These are phyloP conservation scores for Drosophila gaucha DNA, from an alignment of 2,888 invertebrate species.

Conservation along the genomic window DNA sequence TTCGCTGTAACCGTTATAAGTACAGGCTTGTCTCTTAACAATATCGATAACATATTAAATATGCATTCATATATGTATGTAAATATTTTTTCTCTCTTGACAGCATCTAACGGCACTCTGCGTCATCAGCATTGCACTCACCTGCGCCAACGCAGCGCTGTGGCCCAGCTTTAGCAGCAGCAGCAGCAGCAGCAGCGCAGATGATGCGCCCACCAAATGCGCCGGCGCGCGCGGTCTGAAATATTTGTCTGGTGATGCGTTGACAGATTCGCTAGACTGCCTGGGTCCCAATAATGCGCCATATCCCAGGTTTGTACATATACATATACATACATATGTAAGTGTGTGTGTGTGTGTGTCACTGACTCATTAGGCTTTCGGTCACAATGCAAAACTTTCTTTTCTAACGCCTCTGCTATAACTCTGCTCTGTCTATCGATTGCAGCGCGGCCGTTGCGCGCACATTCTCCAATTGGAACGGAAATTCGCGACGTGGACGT, in stretches of 20 bases:
- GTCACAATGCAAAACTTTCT: constrained; percentile 55
- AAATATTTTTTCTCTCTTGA: constrained; percentile 18
- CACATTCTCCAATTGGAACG: constrained; percentile 89
- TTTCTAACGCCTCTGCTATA: constrained; percentile 62
- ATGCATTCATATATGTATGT: constrained; percentile 18
- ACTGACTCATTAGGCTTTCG: constrained; percentile 30
- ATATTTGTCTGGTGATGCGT: constrained; percentile 95
- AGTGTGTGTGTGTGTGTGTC: constrained; percentile 4
- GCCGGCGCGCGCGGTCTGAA: constrained; percentile 89
- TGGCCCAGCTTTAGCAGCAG: constrained; percentile 80
- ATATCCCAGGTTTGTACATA: constrained; percentile 90
- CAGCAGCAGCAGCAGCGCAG: constrained; percentile 76
- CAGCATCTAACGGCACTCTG: constrained; percentile 82
- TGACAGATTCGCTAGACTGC: constrained; percentile 91
- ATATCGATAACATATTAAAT: constrained; percentile 30
- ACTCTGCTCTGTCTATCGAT: constrained; percentile 22
- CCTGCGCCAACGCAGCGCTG: constrained; percentile 78
- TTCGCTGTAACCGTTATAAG: constrained; percentile 42
- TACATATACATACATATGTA: not conserved
- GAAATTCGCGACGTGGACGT: constrained; percentile 89
- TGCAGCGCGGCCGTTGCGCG: constrained; percentile 90
- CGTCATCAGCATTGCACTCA: constrained; percentile 76
- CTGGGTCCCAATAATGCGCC: constrained; percentile 92
- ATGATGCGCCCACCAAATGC: constrained; percentile 84
- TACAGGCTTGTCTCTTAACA: constrained; percentile 23